These are phyloP conservation scores for Ectemnius lituratus DNA, from an alignment of 2,888 invertebrate species.

Conservation along the genomic window DNA sequence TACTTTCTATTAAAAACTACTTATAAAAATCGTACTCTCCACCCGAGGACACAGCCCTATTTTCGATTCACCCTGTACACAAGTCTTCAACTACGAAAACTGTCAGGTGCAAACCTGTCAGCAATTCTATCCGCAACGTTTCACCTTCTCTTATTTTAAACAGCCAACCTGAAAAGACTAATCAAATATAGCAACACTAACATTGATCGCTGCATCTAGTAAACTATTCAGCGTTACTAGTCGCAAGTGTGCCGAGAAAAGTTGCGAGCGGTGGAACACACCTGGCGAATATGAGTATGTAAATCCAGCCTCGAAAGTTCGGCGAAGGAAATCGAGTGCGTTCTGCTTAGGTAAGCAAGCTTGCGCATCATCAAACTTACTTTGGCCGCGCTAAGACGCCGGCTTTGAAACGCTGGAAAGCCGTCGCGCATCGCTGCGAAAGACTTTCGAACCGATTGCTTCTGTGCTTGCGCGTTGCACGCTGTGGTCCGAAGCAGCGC, in stretches of 20 bases:
- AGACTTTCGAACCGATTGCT: constrained; percentile 11
- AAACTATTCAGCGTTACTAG: too few relatives aligned
- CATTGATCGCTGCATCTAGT: too few relatives aligned
- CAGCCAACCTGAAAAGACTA: too few relatives aligned
- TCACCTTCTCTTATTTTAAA: too few relatives aligned
- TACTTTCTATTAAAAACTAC: too few relatives aligned
- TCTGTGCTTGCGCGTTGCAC: background rate
- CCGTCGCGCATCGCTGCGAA: background rate
- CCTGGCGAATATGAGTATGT: constrained; percentile 22
- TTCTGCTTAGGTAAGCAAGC: constrained; percentile 4
- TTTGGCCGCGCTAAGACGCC: background rate
- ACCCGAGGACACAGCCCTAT: too few relatives aligned
- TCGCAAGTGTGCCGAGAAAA: background rate
- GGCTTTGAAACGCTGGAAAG: constrained; percentile 8
- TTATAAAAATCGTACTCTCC: too few relatives aligned
- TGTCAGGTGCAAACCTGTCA: too few relatives aligned
- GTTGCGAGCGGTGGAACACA: constrained; percentile 7
- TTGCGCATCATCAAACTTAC: constrained; percentile 17
- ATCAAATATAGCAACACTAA: too few relatives aligned
- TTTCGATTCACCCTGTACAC: too few relatives aligned
- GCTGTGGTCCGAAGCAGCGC: background rate
- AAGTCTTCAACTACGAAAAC: too few relatives aligned
- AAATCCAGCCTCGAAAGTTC: constrained; percentile 18
- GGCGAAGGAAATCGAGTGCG: constrained; percentile 1
- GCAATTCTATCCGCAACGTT: too few relatives aligned